phyloP scores from a whole-genome alignment of 2,888 invertebrate species.

The Scelioninae gen. 1 region DNA sequence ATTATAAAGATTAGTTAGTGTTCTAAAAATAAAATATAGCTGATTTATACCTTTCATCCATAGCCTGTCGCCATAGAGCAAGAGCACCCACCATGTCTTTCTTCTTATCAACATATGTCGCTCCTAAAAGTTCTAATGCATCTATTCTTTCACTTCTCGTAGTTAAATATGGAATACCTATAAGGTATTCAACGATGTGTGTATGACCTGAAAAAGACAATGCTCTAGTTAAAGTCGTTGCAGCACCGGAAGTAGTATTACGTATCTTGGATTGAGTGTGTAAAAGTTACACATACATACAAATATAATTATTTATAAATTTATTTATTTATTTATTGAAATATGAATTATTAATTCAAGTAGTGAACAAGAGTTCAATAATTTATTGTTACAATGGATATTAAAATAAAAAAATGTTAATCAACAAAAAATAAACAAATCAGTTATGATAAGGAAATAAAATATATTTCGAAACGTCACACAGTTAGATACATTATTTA shows the following conservation, averaged over 20 bases:
- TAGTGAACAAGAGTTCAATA: too few species aligned
- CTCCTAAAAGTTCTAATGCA: slow-evolving; percentile 95
- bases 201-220: slow-evolving; percentile 88
- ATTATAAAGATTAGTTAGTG: neutral
- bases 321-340: too few species aligned
- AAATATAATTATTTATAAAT: too few species aligned
- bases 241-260: neutral
- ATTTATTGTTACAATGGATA: too few species aligned
- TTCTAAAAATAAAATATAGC: too few species aligned
- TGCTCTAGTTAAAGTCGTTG: slow-evolving; percentile 13
- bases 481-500: too few species aligned
- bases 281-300: neutral
- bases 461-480: too few species aligned
- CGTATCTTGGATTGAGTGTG: neutral
- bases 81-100: slow-evolving; percentile 96
- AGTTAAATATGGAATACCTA: slow-evolving; percentile 88
- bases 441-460: too few species aligned
- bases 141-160: slow-evolving; percentile 92
- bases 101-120: slow-evolving; percentile 98
- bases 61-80: slow-evolving; percentile 95
- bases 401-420: too few species aligned
- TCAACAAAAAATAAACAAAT: too few species aligned
- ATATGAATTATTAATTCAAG: too few species aligned
- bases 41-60: slow-evolving; percentile 95
- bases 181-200: slow-evolving; percentile 96